A percentile compares a stretch with the other conserved stretches of the same genome.
Evolutionary conservation across 2,113 vertebrate species (phyloP).

Genomic region (Azemiops feae): DNA sequence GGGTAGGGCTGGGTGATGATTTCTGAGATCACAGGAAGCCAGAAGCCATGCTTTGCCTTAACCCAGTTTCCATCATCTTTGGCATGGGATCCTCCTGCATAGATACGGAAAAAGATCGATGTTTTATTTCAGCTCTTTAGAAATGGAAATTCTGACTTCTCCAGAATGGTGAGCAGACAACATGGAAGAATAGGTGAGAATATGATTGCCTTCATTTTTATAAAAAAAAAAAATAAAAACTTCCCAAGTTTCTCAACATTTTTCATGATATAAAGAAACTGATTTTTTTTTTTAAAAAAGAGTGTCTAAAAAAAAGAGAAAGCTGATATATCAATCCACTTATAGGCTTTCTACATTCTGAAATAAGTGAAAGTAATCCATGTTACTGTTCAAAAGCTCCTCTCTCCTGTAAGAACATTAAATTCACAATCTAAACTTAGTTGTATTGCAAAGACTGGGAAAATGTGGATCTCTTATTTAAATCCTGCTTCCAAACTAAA

Average conservation of each 20-base stretch:
- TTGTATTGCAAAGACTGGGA: not conserved
- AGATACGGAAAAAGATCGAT: not conserved
- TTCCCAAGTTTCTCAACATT: not conserved
- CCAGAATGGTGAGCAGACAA: not conserved
- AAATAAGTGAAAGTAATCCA: not conserved
- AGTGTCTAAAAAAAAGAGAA: not conserved
- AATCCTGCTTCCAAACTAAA: not conserved
- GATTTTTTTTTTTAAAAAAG: not conserved
- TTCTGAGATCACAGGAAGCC: not conserved
- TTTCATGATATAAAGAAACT: not conserved
- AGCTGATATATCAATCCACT: not conserved
- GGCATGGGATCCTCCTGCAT: not conserved
- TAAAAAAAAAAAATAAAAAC: not conserved
- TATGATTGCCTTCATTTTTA: not conserved
- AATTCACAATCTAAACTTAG: not conserved
- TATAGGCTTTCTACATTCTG: not conserved
- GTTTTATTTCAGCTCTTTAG: not conserved
- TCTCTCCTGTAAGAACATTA: not conserved
- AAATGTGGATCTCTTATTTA: not conserved
- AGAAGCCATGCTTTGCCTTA: not conserved
- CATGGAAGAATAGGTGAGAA: not conserved
- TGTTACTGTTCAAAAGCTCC: not conserved
- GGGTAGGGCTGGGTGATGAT: not conserved
- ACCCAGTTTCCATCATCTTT: not conserved
- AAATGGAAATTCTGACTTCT: not conserved